Percentiles rank a stretch among this genome's conserved stretches.
Conservation (phyloP, 2,888 invertebrate species). For the Folsomia manolachei region DNA sequence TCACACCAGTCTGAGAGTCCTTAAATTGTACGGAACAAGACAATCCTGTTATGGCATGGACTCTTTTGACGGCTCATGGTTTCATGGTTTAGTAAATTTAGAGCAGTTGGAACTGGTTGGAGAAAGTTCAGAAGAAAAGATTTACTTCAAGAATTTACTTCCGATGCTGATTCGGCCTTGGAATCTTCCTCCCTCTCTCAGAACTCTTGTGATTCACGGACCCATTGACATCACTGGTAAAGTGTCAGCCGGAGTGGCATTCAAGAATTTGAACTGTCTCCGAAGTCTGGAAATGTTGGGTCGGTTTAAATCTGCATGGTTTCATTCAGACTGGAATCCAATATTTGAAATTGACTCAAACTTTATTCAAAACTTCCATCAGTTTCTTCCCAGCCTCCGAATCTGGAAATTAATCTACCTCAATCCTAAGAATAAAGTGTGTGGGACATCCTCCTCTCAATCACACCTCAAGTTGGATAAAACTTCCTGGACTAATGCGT, state of each 20-base stretch:
- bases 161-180: conserved; percentile 8
- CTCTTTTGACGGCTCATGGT: conserved; percentile 15
- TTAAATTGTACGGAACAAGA: background rate
- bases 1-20: background rate
- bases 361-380: background rate
- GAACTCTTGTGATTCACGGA: conserved; percentile 9
- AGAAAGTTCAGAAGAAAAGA: conserved; percentile 7
- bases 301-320: background rate
- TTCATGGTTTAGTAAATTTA: background rate
- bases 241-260: background rate
- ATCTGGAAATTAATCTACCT: background rate
- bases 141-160: background rate
- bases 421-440: too few species aligned
- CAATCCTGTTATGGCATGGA: conserved; percentile 11
- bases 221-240: conserved; percentile 9
- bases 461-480: too few species aligned
- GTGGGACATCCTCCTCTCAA: too few species aligned
- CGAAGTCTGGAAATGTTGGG: conserved; percentile 2
- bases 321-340: conserved; percentile 3
- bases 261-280: background rate
- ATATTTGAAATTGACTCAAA: background rate
- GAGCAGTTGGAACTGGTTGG: background rate
- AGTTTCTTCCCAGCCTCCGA: background rate
- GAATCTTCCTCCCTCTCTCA: background rate
- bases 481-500: too few species aligned